Conservation (phyloP, 2,888 invertebrate genomes). For the Pachymerium ferrugineum region DNA sequence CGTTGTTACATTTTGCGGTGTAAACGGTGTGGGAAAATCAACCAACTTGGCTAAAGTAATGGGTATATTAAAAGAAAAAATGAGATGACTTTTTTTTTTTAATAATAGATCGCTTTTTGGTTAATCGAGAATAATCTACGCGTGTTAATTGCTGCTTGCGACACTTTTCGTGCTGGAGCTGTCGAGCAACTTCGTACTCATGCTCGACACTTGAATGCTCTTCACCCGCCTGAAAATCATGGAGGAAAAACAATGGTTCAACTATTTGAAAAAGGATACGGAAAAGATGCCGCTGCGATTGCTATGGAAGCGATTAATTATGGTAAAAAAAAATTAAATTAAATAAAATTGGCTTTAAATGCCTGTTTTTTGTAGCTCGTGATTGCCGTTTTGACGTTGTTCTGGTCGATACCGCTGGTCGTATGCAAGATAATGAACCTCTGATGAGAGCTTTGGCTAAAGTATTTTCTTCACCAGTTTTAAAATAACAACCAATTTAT, state of each 20-base stretch:
- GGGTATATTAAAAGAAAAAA: background rate
- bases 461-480: slow-evolving; percentile 44
- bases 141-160: slow-evolving; percentile 96
- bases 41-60: slow-evolving; percentile 89
- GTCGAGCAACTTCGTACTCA: slow-evolving; percentile 98
- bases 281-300: slow-evolving; percentile 96
- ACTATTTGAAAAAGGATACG: slow-evolving; percentile 96
- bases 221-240: slow-evolving; percentile 76
- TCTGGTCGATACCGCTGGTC: slow-evolving; percentile 97
- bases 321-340: slow-evolving; percentile 49
- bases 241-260: slow-evolving; percentile 74
- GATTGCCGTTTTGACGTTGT: slow-evolving; percentile 83
- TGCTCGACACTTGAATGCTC: slow-evolving; percentile 80
- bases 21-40: slow-evolving; percentile 98
- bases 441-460: slow-evolving; percentile 96
- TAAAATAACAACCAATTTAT: background rate
- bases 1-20: slow-evolving; percentile 95
- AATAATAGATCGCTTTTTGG: slow-evolving; percentile 86
- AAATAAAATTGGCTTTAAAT: background rate
- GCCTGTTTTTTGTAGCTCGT: slow-evolving; percentile 51
- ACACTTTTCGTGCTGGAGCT: slow-evolving; percentile 98
- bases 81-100: background rate
- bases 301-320: slow-evolving; percentile 93
- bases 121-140: slow-evolving; percentile 92
- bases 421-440: slow-evolving; percentile 99